Conservation (phyloP, 1,140 invertebrate genomes). For the Anadara kagoshimensis region DNA sequence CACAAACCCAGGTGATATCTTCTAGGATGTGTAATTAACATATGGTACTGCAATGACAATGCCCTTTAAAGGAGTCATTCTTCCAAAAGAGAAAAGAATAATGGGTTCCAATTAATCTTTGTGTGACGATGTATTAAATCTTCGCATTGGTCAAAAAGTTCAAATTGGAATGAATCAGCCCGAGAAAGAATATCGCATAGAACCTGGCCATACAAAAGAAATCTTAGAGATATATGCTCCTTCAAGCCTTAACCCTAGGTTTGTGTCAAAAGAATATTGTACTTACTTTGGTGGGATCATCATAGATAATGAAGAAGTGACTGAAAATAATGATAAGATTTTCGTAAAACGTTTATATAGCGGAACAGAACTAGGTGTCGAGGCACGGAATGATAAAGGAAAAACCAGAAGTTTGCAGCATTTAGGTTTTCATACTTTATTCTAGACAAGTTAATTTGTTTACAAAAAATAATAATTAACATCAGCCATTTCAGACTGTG, state of each 20-base stretch:
- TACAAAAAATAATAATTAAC: too few relatives aligned
- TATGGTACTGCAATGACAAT: constrained; percentile 23
- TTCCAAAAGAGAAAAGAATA: constrained; percentile 9
- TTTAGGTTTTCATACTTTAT: too few relatives aligned
- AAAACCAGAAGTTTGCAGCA: too few relatives aligned
- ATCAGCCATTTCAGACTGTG: too few relatives aligned
- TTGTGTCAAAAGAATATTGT: constrained; percentile 30
- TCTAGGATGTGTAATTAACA: constrained; percentile 37
- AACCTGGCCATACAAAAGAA: background rate
- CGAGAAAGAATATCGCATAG: background rate
- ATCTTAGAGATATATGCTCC: constrained; percentile 17
- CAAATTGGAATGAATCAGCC: constrained; percentile 7
- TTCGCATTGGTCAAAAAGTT: constrained; percentile 26
- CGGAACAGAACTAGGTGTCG: constrained; percentile 37
- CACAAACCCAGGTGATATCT: constrained; percentile 40
- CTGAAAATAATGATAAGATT: constrained; percentile 1
- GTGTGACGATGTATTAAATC: constrained; percentile 33
- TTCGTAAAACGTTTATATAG: constrained; percentile 35
- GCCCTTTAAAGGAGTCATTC: constrained; percentile 8
- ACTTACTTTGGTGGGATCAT: constrained; percentile 7
- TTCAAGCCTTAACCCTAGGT: background rate
- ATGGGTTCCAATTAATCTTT: constrained; percentile 1
- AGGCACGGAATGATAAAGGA: too few relatives aligned
- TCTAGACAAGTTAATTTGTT: too few relatives aligned
- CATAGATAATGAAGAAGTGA: constrained; percentile 11